Evolutionary conservation across 2,113 vertebrate genomes (phyloP).

Genomic region (Dryoscopus gambensis): DNA sequence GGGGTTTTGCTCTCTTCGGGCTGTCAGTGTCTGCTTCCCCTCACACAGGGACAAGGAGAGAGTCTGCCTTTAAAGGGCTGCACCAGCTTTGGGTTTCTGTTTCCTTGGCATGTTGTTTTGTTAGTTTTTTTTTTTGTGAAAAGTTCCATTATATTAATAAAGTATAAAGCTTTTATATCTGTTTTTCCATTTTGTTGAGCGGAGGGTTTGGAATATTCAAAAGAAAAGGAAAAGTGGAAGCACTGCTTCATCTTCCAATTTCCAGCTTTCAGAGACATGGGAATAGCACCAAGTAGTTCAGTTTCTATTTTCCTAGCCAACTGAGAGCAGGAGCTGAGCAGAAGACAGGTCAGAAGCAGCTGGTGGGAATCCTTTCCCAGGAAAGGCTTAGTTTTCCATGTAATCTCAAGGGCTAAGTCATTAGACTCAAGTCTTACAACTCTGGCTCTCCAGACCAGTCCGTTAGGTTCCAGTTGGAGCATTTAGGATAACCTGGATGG

Average conservation of each 20-base stretch:
- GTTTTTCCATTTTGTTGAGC: neutral
- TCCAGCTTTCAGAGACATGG: neutral
- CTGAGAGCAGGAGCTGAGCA: neutral
- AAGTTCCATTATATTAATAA: neutral
- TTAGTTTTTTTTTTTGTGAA: too few relatives aligned
- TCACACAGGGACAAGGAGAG: neutral
- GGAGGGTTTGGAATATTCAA: neutral
- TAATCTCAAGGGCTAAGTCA: too few relatives aligned
- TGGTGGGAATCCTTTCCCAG: neutral
- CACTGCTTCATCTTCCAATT: accelerated
- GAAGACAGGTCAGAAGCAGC: accelerated
- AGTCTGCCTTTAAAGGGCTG: neutral
- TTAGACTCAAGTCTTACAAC: neutral
- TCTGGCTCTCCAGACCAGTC: neutral
- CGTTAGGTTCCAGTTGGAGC: too few relatives aligned
- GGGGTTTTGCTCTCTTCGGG: accelerated
- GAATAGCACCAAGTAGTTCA: neutral
- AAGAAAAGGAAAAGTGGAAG: neutral
- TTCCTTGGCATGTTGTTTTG: neutral
- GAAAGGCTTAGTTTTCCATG: neutral
- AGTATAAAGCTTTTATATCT: neutral
- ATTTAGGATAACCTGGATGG: neutral
- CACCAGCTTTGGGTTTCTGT: neutral
- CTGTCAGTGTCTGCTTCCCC: neutral
- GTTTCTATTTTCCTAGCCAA: neutral